phyloP scores from a whole-genome alignment of 2,113 vertebrate species.

The Thunnus maccoyii region DNA sequence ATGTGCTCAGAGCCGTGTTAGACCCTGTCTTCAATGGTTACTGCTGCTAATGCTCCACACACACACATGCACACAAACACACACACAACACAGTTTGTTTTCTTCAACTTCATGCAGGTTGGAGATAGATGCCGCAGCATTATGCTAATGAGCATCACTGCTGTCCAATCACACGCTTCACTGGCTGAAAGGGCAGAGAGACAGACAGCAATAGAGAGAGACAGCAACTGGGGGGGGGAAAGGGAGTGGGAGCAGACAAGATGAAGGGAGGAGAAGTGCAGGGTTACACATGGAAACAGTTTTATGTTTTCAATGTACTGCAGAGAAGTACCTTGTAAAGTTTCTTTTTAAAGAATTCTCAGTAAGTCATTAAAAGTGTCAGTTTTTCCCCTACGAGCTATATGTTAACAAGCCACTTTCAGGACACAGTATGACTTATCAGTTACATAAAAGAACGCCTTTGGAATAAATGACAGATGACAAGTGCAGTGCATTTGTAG shows the following conservation, averaged over 20 bases:
- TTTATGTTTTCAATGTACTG: slow-evolving; percentile 19
- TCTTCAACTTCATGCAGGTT: slow-evolving; percentile 39
- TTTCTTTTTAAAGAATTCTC: slow-evolving; percentile 31
- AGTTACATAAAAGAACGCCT: slow-evolving; percentile 14
- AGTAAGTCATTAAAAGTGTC: slow-evolving; percentile 42
- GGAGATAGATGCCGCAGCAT: slow-evolving; percentile 51
- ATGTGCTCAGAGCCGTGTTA: slow-evolving; percentile 20
- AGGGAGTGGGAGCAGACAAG: background rate
- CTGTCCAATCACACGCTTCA: slow-evolving; percentile 62
- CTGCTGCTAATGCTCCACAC: slow-evolving; percentile 2
- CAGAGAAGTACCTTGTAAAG: slow-evolving; percentile 39
- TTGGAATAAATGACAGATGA: slow-evolving; percentile 36
- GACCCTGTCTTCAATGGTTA: slow-evolving; percentile 22
- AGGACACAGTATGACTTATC: slow-evolving; percentile 38
- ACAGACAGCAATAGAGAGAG: background rate
- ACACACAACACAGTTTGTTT: slow-evolving; percentile 11
- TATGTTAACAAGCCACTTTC: slow-evolving; percentile 46
- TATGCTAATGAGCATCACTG: slow-evolving; percentile 58
- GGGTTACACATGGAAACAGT: slow-evolving; percentile 34
- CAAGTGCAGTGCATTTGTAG: slow-evolving; percentile 17
- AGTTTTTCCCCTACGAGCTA: slow-evolving; percentile 1
- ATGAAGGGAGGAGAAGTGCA: background rate
- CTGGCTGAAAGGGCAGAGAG: slow-evolving; percentile 46
- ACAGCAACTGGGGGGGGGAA: background rate
- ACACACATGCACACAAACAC: slow-evolving; percentile 9